Percentiles rank a stretch among this genome's conserved stretches.
These are phyloP conservation scores for Gouania willdenowi DNA, from an alignment of 2,797 vertebrate species.

Conservation along the genomic window DNA sequence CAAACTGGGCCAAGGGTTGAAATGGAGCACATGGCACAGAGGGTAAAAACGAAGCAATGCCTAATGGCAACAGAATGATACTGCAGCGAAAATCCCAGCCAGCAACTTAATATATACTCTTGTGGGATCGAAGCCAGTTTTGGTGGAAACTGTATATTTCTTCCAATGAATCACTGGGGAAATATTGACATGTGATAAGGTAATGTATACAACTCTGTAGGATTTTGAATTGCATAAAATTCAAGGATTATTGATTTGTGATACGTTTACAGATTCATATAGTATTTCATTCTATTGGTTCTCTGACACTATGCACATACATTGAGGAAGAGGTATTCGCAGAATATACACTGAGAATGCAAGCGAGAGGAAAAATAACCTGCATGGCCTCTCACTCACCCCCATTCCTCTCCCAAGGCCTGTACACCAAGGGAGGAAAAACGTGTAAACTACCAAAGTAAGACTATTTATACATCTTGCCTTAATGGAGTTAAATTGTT, in stretches of 20 bases:
- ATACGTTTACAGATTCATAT: too few species aligned
- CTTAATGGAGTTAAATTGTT: constrained; percentile 42
- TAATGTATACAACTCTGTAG: too few species aligned
- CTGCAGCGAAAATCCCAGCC: not conserved
- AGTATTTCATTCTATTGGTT: too few species aligned
- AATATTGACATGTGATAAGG: too few species aligned
- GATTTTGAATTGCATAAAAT: too few species aligned
- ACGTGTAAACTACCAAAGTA: constrained; percentile 46
- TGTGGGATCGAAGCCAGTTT: too few species aligned
- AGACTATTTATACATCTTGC: constrained; percentile 40
- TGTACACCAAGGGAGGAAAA: constrained; percentile 32
- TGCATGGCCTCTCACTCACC: constrained; percentile 28
- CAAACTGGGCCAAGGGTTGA: constrained; percentile 32
- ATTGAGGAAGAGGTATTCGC: too few species aligned
- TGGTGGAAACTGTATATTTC: constrained; percentile 4
- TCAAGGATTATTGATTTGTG: too few species aligned
- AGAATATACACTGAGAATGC: too few species aligned
- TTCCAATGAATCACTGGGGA: constrained; percentile 13
- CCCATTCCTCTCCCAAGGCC: constrained; percentile 11
- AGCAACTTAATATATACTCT: not conserved
- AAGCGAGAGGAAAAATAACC: too few species aligned
- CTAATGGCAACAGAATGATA: not conserved
- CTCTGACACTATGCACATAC: too few species aligned
- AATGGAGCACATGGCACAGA: constrained; percentile 36
- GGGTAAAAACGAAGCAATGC: constrained; percentile 9